A percentile compares a stretch with the other conserved stretches of the same genome.
These are phyloP conservation scores for Rotaria macrura DNA, from an alignment of 2,888 invertebrate genomes.

Conservation along the genomic window DNA sequence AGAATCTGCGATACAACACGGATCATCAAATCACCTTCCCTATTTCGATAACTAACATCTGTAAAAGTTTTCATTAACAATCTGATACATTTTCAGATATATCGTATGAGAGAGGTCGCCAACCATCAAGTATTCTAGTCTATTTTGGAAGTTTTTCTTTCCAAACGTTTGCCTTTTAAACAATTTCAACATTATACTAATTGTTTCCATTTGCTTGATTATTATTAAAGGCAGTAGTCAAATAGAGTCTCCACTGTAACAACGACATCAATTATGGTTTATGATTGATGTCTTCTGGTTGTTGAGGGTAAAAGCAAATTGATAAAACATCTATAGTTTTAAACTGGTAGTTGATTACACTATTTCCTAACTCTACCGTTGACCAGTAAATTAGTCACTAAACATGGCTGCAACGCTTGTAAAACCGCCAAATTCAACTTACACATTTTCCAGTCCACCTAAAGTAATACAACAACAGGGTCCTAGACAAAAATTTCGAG, in stretches of 20 bases:
- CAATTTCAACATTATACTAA: not conserved
- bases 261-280: not conserved
- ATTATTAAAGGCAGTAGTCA: not conserved
- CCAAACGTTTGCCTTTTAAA: not conserved
- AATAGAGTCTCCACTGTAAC: not conserved
- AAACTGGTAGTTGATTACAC: too few species aligned
- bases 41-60: too few species aligned
- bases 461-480: slow-evolving; percentile 25
- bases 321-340: too few species aligned
- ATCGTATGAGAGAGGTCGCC: too few species aligned
- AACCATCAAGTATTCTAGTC: too few species aligned
- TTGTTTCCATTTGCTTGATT: not conserved
- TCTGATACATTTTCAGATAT: too few species aligned
- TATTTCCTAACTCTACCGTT: not conserved
- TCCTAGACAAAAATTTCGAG: not conserved
- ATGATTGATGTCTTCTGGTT: not conserved
- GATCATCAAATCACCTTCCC: too few species aligned
- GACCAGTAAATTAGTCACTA: not conserved
- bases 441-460: slow-evolving; percentile 32
- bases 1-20: too few species aligned
- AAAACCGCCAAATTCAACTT: slow-evolving; percentile 6
- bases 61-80: too few species aligned
- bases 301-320: too few species aligned
- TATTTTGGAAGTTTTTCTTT: too few species aligned
- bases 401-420: not conserved